Percentiles rank a stretch among this genome's conserved stretches.
phyloP scores from a whole-genome alignment of 2,797 vertebrate species.

The Oophaga sylvatica region DNA sequence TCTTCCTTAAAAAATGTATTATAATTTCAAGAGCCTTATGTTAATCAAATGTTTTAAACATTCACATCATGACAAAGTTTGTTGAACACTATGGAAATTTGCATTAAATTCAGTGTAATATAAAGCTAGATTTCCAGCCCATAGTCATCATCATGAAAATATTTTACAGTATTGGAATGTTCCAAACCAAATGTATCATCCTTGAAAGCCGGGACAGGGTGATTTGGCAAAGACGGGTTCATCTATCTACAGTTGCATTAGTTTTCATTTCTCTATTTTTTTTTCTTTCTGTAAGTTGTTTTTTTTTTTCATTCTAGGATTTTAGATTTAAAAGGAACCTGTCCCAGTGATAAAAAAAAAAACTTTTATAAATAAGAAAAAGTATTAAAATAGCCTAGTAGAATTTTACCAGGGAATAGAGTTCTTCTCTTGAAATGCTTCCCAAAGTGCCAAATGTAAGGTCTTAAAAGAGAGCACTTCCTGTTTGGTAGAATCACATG shows the following conservation, averaged over 20 bases:
- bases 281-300: not conserved
- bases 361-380: not conserved
- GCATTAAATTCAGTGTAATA: conserved; percentile 89
- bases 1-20: not conserved
- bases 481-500: not conserved
- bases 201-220: conserved; percentile 58
- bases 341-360: not conserved
- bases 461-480: not conserved
- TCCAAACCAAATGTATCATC: conserved; percentile 75
- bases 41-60: not conserved
- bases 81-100: conserved; percentile 66
- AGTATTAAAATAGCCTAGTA: not conserved
- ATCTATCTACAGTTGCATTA: not conserved
- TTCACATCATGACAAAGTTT: not conserved
- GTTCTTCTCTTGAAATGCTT: not conserved
- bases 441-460: not conserved
- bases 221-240: not conserved
- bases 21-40: not conserved
- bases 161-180: conserved; percentile 84
- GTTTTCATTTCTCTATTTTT: not conserved
- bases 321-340: not conserved
- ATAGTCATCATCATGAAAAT: conserved; percentile 71
- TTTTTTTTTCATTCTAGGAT: not conserved
- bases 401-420: no score
- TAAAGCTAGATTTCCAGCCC: conserved; percentile 80